Percentiles rank a stretch among this genome's conserved stretches.
These are phyloP conservation scores for Monopterus albus DNA, from an alignment of 2,113 vertebrate genomes.

Conservation along the genomic window DNA sequence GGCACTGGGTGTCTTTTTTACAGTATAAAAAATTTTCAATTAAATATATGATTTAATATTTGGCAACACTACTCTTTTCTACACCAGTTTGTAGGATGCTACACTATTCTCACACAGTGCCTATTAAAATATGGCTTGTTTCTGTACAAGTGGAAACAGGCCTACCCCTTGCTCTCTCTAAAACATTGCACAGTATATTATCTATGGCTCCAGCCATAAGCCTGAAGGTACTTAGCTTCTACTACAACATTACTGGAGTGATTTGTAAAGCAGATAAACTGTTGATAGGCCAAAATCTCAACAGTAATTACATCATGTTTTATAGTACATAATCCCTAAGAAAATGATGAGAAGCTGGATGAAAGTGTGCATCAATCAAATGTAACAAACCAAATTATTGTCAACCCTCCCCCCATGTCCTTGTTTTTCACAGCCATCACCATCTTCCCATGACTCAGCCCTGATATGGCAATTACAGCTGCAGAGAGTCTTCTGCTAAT, in stretches of 20 bases:
- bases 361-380: constrained; percentile 77
- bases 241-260: constrained; percentile 41
- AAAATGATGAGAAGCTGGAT: constrained; percentile 73
- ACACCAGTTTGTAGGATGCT: not conserved
- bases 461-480: constrained; percentile 76
- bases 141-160: constrained; percentile 6
- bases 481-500: constrained; percentile 74
- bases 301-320: constrained; percentile 79
- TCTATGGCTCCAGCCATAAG: constrained; percentile 42
- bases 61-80: not conserved
- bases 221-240: constrained; percentile 61
- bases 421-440: constrained; percentile 61
- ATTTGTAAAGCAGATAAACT: constrained; percentile 71
- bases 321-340: constrained; percentile 72
- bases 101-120: not conserved
- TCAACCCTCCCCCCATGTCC: constrained; percentile 58
- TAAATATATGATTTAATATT: not conserved
- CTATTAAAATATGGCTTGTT: constrained; percentile 13
- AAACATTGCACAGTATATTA: constrained; percentile 58
- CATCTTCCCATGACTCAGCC: constrained; percentile 70
- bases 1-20: not conserved
- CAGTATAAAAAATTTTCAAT: not conserved
- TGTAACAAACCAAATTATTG: constrained; percentile 78
- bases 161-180: constrained; percentile 17
- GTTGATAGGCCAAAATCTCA: constrained; percentile 71